These are phyloP conservation scores for Ciona savignyi DNA, from an alignment of 23 tunicate species.

Conservation along the genomic window DNA sequence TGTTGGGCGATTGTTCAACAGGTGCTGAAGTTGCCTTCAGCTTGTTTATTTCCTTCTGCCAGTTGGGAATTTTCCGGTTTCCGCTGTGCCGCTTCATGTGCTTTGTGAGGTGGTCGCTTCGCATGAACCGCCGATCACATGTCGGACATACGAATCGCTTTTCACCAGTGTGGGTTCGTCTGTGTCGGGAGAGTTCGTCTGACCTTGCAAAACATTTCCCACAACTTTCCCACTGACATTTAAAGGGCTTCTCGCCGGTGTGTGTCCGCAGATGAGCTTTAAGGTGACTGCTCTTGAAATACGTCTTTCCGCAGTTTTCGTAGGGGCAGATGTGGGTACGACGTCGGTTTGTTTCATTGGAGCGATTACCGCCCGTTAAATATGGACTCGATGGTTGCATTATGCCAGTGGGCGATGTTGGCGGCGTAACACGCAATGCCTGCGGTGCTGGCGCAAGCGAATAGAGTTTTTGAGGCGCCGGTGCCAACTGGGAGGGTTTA, in stretches of 20 bases:
- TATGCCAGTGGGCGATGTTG: not conserved
- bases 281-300: constrained; percentile 92
- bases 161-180: constrained; percentile 96
- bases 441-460: constrained; percentile 8
- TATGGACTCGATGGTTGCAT: not conserved
- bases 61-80: constrained; percentile 84
- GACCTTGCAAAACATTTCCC: constrained; percentile 92
- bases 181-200: constrained; percentile 93
- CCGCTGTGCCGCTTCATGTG: constrained; percentile 91
- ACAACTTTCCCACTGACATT: constrained; percentile 88
- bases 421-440: not conserved
- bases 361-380: not conserved
- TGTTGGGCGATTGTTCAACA: not conserved
- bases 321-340: constrained; percentile 82
- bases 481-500: constrained; percentile 1
- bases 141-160: constrained; percentile 91
- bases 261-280: constrained; percentile 97
- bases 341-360: constrained; percentile 31
- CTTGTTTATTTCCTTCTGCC: constrained; percentile 87
- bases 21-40: not conserved
- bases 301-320: constrained; percentile 84
- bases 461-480: constrained; percentile 3
- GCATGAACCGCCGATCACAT: constrained; percentile 89
- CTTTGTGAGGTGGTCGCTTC: constrained; percentile 96
- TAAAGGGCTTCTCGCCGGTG: constrained; percentile 95